A percentile compares a stretch with the other conserved stretches of the same genome.
Evolutionary conservation across 92 coral and sea anemone species (phyloP).

Genomic region (Actinostola sp.): DNA sequence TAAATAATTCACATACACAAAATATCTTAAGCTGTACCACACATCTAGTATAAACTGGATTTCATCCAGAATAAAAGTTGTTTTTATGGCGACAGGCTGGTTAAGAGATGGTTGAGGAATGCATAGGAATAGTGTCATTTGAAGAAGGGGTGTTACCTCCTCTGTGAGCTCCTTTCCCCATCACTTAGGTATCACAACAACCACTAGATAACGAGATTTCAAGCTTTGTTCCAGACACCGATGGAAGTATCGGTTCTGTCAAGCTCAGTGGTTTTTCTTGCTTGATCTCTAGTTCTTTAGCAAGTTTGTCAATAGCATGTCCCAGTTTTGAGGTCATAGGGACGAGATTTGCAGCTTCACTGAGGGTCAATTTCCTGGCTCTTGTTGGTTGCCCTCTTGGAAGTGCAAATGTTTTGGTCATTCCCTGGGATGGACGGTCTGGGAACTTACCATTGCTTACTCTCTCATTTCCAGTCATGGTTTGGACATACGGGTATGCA

Average conservation of each 20-base stretch:
- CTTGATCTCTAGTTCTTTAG: slow-evolving; percentile 71
- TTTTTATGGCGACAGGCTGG: no score
- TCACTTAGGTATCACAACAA: not conserved
- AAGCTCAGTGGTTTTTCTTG: slow-evolving; percentile 50
- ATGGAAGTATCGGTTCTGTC: slow-evolving; percentile 66
- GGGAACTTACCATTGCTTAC: slow-evolving; percentile 46
- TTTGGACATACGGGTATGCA: slow-evolving; percentile 63
- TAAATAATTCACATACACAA: no score
- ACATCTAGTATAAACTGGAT: no score
- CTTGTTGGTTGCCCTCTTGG: slow-evolving; percentile 53
- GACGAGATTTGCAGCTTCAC: slow-evolving; percentile 81
- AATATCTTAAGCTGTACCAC: no score
- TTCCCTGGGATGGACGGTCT: slow-evolving; percentile 47
- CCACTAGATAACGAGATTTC: slow-evolving; percentile 47
- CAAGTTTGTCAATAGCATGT: slow-evolving; percentile 58
- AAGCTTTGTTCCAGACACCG: slow-evolving; percentile 84
- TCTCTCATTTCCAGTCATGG: slow-evolving; percentile 16
- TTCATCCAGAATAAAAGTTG: no score
- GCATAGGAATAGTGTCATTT: no score
- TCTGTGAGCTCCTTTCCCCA: not conserved
- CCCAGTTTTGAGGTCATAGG: slow-evolving; percentile 60
- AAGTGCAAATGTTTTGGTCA: slow-evolving; percentile 59
- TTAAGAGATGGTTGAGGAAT: not conserved
- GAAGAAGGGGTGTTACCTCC: not conserved
- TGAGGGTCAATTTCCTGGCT: slow-evolving; percentile 77